Percentiles rank a stretch among this genome's conserved stretches.
Conservation (phyloP, 2,888 invertebrate species). For the Atethmia centrago region DNA sequence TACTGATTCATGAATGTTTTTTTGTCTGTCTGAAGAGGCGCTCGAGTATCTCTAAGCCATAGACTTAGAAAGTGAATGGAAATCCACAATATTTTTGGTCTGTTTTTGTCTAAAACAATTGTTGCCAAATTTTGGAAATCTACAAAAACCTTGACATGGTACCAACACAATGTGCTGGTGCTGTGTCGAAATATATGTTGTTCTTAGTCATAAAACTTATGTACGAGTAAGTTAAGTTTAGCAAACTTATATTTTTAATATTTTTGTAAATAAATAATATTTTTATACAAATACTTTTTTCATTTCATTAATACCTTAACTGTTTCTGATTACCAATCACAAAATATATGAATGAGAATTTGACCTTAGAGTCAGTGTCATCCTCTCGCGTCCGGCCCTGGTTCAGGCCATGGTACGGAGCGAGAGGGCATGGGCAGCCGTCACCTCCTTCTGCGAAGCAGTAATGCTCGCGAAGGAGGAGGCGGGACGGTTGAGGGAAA, state of each 20-base stretch:
- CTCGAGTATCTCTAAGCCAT: constrained; percentile 68
- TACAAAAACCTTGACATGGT: constrained; percentile 81
- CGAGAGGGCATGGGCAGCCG: too few species aligned
- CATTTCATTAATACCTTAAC: constrained; percentile 4
- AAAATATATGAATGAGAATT: not conserved
- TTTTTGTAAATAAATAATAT: constrained; percentile 82
- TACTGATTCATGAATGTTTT: constrained; percentile 54
- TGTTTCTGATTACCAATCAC: not conserved
- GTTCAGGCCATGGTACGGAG: too few species aligned
- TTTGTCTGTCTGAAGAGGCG: constrained; percentile 84
- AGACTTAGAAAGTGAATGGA: constrained; percentile 63
- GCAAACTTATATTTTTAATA: constrained; percentile 73
- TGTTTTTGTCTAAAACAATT: constrained; percentile 64
- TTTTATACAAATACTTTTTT: constrained; percentile 65
- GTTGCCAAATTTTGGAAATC: constrained; percentile 81
- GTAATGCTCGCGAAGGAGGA: too few species aligned
- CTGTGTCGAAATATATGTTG: constrained; percentile 82
- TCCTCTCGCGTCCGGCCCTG: too few species aligned
- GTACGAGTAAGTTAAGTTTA: constrained; percentile 77
- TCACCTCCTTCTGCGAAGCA: too few species aligned
- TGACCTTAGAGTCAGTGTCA: constrained; percentile 7
- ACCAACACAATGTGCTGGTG: constrained; percentile 79
- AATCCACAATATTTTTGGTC: constrained; percentile 55
- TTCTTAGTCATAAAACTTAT: constrained; percentile 83
- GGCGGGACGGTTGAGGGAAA: too few species aligned